Evolutionary conservation across 2,888 invertebrate species (phyloP), one percentile per base, ranked within the genome.

Genomic region (Lycaena phlaeas): DNA sequence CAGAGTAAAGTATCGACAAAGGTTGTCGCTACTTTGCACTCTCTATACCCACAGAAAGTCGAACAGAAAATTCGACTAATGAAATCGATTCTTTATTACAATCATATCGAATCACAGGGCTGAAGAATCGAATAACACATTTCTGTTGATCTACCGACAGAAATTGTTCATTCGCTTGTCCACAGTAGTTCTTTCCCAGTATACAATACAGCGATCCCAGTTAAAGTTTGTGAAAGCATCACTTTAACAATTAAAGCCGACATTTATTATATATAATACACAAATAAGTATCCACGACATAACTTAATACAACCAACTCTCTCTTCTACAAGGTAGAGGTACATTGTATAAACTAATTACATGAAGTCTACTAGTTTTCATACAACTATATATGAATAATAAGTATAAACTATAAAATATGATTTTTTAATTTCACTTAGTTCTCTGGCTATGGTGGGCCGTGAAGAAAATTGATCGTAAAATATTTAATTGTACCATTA

Each of bases 241-340:
- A 70, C 74, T 74, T 75, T 56, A 69, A 75, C 76, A 66, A 59
- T 67, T 62, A 77, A 81, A 81, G 82, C 82, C 58, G 58, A 69
- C 62, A 51, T 57, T 52, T 42, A 44, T 38, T 41, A 36, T 12
- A 26, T 48, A 56, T 56, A 56, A 57, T 60, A 51, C 53, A 51
- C 29, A 40, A 30, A 37, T 22, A 43, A 45, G 34, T 48, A 30
- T 30, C 14, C 22, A 27, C 22, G 2, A 22, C 18, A 31, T 30
- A 18, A 47, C 42, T 41, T 34, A 42, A 47, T 40, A 42, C 42
- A 57, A 55, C 50, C 52, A 53, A 45, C 66, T 64, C 58, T 60
- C 58, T 60, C 57, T 62, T 51, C 56, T 61, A 59, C 59, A 64
- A 69, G 54, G 52, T 59, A 71, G 65, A 75, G 69, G 72, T 76